Conservation (phyloP, 2,797 vertebrate species). For the Anguilla megastoma region DNA sequence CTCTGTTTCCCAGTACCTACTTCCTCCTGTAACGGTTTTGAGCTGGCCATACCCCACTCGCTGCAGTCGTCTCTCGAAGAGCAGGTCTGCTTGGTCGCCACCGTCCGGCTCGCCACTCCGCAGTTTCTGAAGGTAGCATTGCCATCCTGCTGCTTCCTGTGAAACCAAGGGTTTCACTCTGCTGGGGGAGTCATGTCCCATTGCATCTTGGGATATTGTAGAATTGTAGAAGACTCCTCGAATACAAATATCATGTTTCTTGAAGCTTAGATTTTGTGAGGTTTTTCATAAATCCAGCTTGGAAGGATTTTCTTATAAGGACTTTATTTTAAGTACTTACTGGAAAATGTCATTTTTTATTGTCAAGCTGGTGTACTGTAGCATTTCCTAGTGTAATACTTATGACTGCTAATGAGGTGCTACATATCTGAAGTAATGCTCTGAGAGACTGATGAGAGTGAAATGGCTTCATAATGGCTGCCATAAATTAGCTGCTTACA, state of each 20-base stretch:
- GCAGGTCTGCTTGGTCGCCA: slow-evolving; percentile 88
- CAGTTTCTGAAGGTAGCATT: slow-evolving; percentile 81
- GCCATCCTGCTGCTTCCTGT: background rate
- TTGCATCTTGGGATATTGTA: background rate
- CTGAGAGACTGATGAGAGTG: background rate
- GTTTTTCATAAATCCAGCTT: background rate
- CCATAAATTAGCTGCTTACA: background rate
- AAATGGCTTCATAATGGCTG: background rate
- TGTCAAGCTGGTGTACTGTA: background rate
- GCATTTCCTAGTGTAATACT: background rate
- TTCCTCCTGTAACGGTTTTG: slow-evolving; percentile 81
- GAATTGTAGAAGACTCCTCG: background rate
- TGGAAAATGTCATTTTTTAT: background rate
- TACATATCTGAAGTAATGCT: background rate
- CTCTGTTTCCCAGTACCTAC: slow-evolving; percentile 77
- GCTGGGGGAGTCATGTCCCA: background rate
- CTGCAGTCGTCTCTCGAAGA: slow-evolving; percentile 84
- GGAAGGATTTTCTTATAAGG: too few relatives aligned
- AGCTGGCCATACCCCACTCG: slow-evolving; percentile 72
- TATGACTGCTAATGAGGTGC: background rate
- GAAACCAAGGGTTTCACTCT: background rate
- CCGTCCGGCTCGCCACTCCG: slow-evolving; percentile 80
- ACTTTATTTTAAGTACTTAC: background rate
- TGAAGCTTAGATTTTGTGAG: background rate
- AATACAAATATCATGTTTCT: background rate